A percentile compares a stretch with the other conserved stretches of the same genome.
Evolutionary conservation across 2,888 invertebrate genomes (phyloP).

Genomic region (Lymantria dispar): DNA sequence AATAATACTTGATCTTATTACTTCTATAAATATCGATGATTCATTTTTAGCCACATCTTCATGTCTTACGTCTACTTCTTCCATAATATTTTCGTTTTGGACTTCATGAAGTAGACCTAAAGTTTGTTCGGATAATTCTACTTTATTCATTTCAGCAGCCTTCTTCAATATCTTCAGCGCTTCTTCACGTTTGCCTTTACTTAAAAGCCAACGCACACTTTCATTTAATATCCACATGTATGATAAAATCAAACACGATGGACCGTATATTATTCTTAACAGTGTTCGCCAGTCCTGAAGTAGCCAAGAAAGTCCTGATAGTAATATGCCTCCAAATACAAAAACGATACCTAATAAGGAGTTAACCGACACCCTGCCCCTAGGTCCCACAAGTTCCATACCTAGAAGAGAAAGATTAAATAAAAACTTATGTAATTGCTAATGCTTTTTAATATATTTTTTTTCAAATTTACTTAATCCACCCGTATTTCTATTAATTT

Average conservation of each 20-base stretch:
- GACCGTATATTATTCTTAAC: slow-evolving; percentile 86
- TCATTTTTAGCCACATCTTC: slow-evolving; percentile 28
- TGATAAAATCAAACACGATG: slow-evolving; percentile 85
- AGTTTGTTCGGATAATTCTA: slow-evolving; percentile 66
- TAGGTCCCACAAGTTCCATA: slow-evolving; percentile 90
- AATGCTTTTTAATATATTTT: background rate
- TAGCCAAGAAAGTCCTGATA: slow-evolving; percentile 86
- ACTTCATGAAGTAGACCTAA: slow-evolving; percentile 51
- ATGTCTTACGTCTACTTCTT: slow-evolving; percentile 2
- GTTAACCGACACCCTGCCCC: slow-evolving; percentile 88
- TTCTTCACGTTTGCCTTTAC: slow-evolving; percentile 85
- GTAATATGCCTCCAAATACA: slow-evolving; percentile 86
- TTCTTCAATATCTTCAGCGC: slow-evolving; percentile 84
- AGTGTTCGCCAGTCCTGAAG: slow-evolving; percentile 87
- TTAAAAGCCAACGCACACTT: slow-evolving; percentile 89
- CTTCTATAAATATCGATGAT: slow-evolving; percentile 57
- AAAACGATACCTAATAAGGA: slow-evolving; percentile 87
- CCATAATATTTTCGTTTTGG: slow-evolving; percentile 22
- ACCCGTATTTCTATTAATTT: background rate
- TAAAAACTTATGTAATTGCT: background rate
- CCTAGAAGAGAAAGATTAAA: slow-evolving; percentile 77
- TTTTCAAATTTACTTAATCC: background rate
- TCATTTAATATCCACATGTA: slow-evolving; percentile 88
- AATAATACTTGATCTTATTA: slow-evolving; percentile 81
- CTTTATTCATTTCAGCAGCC: slow-evolving; percentile 85